phyloP scores from a whole-genome alignment of 2,888 invertebrate species.

The Lysandra coridon region DNA sequence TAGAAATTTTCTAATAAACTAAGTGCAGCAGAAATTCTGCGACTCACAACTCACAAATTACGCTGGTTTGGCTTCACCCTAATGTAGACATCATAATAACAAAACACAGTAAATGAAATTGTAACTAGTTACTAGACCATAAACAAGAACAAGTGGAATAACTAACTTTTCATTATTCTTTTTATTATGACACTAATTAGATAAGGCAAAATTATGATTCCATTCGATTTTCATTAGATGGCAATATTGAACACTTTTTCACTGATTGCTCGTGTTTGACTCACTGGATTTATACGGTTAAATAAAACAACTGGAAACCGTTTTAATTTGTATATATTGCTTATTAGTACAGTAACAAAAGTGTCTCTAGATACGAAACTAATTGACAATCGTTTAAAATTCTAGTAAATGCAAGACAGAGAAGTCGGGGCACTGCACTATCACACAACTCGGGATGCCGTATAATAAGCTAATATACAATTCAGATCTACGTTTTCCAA shows the following conservation, averaged over 20 bases:
- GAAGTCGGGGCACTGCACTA: constrained; percentile 72
- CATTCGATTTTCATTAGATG: not conserved
- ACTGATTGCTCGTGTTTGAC: not conserved
- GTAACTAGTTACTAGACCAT: no score
- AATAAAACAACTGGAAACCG: constrained; percentile 44
- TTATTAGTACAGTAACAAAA: constrained; percentile 79
- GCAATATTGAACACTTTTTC: not conserved
- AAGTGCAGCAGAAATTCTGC: no score
- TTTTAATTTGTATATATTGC: constrained; percentile 78
- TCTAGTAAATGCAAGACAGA: constrained; percentile 79
- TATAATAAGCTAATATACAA: constrained; percentile 71
- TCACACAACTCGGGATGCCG: constrained; percentile 60
- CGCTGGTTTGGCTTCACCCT: no score
- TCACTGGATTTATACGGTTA: not conserved
- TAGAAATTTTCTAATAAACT: no score
- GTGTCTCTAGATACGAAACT: constrained; percentile 68
- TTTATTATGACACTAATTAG: no score
- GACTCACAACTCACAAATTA: no score
- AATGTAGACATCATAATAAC: no score
- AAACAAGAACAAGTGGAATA: no score
- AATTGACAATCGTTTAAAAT: constrained; percentile 69
- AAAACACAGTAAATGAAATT: no score
- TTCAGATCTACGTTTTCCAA: constrained; percentile 67
- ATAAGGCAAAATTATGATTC: no score
- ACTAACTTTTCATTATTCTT: no score